Evolutionary conservation across 2,888 invertebrate species (phyloP), one percentile per base, ranked within the genome.

Genomic region (Gordius sp.): DNA sequence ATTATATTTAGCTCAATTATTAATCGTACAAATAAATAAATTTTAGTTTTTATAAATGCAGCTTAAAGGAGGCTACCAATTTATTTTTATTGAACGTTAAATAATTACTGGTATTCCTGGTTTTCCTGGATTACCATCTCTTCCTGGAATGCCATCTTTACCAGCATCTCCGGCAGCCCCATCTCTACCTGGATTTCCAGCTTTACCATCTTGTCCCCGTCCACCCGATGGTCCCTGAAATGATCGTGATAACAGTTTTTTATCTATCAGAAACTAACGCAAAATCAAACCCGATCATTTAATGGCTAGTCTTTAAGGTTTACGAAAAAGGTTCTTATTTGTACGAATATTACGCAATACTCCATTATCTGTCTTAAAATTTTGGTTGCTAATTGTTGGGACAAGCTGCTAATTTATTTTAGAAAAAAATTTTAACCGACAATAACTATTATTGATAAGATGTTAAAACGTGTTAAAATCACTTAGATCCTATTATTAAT

Each of bases 141-240:
- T 24, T 8, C 55, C 55, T 4, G 55, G 55, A 25, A 26, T 16
- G 8, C 55, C 55, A 20, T 54, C 55, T 27, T 54, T 54, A 13
- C 55, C 55, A 4, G 55, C 27, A 27, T 54, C 55, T 2, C 55
- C 55, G 13, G 55, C 13, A 26, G 26, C 4, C 16, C 55, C 55
- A 27, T 54, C 55, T 24, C 28, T 24, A 13, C 55, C 55, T 54
- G 55, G 55, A 27, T 27, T 27, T 54, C 55, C 55, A 26, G 55
- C 13, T 20, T 54, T 54, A 4, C 55, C 55, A 23, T 54, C 55
- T 2, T 25, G 8, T 54, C 55, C 55, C 27, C 27, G 4, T 16
- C 26, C 8, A 26, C 55, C 55, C 8, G 55, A 20, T 16, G 55
- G 55, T 8, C 55, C 55, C 47, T 47, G n/a, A 13, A n/a, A n/a